Evolutionary conservation across 2,113 vertebrate genomes (phyloP).

Genomic region (Pitta sordida): DNA sequence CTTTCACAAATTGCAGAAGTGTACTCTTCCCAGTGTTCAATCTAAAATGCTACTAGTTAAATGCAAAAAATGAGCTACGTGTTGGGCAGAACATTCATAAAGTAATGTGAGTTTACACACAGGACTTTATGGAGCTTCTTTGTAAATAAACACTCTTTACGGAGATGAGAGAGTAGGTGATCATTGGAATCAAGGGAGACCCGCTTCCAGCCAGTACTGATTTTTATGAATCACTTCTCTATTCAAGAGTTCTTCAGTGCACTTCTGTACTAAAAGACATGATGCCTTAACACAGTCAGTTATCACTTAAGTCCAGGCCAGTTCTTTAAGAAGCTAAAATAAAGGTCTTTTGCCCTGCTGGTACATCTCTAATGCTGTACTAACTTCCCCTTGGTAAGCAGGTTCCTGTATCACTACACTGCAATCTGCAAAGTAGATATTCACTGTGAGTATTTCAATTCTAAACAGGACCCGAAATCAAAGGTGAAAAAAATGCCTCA

Average conservation of each 20-base stretch:
- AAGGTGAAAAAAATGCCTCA: neutral
- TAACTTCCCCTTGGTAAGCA: constrained; percentile 32
- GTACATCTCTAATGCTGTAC: neutral
- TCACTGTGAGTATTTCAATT: neutral
- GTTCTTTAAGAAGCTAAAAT: constrained; percentile 37
- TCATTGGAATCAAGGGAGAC: neutral
- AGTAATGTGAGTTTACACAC: neutral
- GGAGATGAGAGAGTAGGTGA: neutral
- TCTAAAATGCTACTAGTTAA: neutral
- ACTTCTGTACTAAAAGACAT: neutral
- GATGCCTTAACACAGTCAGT: neutral
- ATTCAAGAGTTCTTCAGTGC: neutral
- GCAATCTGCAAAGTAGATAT: constrained; percentile 1
- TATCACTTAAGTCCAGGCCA: neutral
- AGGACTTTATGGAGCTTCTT: neutral
- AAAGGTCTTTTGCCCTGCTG: neutral
- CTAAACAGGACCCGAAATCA: constrained; percentile 30
- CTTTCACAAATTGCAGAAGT: neutral
- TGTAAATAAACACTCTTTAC: neutral
- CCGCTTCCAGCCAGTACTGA: neutral
- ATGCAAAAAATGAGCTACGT: neutral
- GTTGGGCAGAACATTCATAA: neutral
- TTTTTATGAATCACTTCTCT: neutral
- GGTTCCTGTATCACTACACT: neutral
- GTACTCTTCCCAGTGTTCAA: neutral